Evolutionary conservation across 2,797 vertebrate genomes (phyloP), one percentile per base, ranked within the genome.

Genomic region (Pipistrellus nathusii): DNA sequence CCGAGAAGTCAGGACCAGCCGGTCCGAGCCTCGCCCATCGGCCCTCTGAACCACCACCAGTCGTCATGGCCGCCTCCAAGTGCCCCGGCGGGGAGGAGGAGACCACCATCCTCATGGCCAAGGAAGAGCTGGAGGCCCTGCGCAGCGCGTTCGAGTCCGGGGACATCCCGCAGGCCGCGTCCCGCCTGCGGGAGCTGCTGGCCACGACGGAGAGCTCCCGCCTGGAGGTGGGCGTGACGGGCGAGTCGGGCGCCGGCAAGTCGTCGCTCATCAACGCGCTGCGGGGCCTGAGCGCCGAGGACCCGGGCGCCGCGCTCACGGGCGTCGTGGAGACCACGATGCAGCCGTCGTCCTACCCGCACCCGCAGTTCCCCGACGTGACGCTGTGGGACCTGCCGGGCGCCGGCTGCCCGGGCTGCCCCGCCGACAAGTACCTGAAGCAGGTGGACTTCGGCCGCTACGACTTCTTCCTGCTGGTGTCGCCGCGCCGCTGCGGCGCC

Each of bases 301-400:
- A 98, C 53, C 93, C 96, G 0, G 93, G 95, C 0, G 97, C 97
- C 0, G 98, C 98, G 21, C 94, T 92, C 53, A 98, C 98, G 0
- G 97, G 98, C 0, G 97, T 98, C 0, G 93, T 96, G 20, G 98
- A 98, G 91, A 98, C 98, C 87, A 98, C 97, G 0, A 23, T 66
- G 68, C 94, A 90, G 0, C 97, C 98, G 25, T 96, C 93, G 0
- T 69, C 97, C 35, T 99, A 98, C 81, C 78, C 90, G 1, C 98
- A 98, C 93, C 98, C 98, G 0, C 96, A 96, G 38, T 95, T 98
- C 30, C 95, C 98, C 0, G 97, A 97, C 0, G 97, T 99, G n/a
- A 97, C 51, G 7, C 44, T 99, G 8, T 99, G 98, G 98, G 98
- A 99, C 88, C 97, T 99, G 30, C 98, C 98, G 1, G 98, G 98